These are phyloP conservation scores for Nomada ruficornis DNA, from an alignment of 2,888 invertebrate genomes.

Conservation along the genomic window DNA sequence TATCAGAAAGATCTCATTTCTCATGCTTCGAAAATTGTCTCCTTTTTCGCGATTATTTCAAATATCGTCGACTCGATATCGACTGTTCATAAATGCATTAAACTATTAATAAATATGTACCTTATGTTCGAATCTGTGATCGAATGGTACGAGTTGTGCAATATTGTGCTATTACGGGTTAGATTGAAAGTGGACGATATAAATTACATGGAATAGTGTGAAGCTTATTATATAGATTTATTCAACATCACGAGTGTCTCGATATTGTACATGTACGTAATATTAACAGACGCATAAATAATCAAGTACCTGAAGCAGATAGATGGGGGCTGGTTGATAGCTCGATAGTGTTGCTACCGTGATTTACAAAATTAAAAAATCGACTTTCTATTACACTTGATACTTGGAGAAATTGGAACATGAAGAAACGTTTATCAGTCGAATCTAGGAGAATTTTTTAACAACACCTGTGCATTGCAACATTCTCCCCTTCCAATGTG, in stretches of 20 bases:
- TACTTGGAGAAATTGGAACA: neutral
- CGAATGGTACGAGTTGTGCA: neutral
- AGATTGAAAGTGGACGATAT: too few relatives aligned
- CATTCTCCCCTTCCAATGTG: neutral
- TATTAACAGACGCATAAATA: neutral
- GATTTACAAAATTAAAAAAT: neutral
- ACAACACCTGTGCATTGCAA: neutral
- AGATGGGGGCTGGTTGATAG: neutral
- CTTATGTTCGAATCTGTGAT: constrained; percentile 14
- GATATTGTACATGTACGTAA: neutral
- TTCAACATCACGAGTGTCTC: too few relatives aligned
- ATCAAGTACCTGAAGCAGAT: neutral
- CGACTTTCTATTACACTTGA: neutral
- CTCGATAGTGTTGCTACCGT: neutral
- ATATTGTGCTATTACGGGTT: neutral
- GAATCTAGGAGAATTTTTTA: neutral
- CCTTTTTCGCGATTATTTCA: neutral
- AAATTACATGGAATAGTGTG: too few relatives aligned
- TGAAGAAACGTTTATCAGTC: neutral
- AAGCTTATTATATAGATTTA: too few relatives aligned
- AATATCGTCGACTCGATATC: neutral
- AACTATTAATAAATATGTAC: constrained; percentile 1
- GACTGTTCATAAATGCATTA: neutral
- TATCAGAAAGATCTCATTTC: neutral
- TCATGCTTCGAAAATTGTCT: neutral